phyloP scores from a whole-genome alignment of 1,140 invertebrate species.

The Chrysopa pallens region DNA sequence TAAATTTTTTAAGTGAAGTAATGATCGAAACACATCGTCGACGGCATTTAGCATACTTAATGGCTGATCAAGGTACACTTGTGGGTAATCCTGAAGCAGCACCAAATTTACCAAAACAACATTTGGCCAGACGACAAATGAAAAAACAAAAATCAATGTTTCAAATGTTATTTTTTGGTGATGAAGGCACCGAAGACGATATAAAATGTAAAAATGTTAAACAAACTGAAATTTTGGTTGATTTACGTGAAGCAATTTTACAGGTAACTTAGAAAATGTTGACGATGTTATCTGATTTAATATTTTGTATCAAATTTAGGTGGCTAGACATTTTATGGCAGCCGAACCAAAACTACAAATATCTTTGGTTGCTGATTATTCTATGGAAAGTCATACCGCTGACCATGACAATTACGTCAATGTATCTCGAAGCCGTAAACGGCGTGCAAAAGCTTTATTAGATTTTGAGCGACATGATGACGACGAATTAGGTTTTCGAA shows the following conservation, averaged over 20 bases:
- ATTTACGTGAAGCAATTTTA: constrained; percentile 88
- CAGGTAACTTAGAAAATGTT: constrained; percentile 22
- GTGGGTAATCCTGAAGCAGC: constrained; percentile 77
- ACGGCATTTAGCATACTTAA: constrained; percentile 84
- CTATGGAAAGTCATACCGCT: constrained; percentile 82
- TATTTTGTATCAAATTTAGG: constrained; percentile 25
- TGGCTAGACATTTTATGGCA: constrained; percentile 76
- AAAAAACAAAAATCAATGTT: constrained; percentile 82
- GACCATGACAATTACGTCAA: constrained; percentile 91
- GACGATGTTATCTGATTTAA: too few species aligned
- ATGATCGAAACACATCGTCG: constrained; percentile 79
- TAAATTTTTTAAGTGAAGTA: constrained; percentile 62
- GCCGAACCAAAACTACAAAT: constrained; percentile 58
- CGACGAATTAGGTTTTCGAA: constrained; percentile 94
- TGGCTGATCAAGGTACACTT: constrained; percentile 87
- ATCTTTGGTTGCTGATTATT: constrained; percentile 81
- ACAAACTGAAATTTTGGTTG: constrained; percentile 86
- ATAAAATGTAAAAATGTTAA: constrained; percentile 92
- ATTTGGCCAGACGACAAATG: constrained; percentile 66
- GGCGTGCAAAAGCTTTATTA: constrained; percentile 82
- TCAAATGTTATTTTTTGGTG: constrained; percentile 76
- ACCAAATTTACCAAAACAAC: constrained; percentile 82
- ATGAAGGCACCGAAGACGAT: constrained; percentile 53
- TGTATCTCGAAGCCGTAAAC: constrained; percentile 67
- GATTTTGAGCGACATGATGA: constrained; percentile 98